Conservation (phyloP, 1,140 invertebrate species). For the Drosophila insularis region DNA sequence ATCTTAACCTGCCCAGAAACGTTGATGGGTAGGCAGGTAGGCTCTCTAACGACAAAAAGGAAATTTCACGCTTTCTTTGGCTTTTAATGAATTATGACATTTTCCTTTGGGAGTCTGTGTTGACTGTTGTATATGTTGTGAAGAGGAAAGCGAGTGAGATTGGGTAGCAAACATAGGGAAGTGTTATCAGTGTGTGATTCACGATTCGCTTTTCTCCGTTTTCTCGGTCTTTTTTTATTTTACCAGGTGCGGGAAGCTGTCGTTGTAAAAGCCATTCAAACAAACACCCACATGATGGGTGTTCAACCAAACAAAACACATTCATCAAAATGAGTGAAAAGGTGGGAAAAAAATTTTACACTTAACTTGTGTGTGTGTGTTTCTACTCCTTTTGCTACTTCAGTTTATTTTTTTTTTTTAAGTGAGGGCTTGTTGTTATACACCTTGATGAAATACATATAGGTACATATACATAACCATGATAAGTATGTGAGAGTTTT, state of each 20-base stretch:
- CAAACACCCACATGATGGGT: constrained; percentile 1
- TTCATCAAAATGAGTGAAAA: constrained; percentile 77
- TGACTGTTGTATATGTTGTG: constrained; percentile 12
- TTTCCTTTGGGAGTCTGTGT: constrained; percentile 47
- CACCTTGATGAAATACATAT: not conserved
- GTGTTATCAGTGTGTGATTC: constrained; percentile 51
- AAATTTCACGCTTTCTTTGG: constrained; percentile 64
- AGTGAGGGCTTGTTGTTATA: constrained; percentile 43
- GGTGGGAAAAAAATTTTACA: constrained; percentile 78
- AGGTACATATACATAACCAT: not conserved
- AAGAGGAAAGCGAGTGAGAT: not conserved
- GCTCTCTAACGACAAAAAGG: constrained; percentile 25
- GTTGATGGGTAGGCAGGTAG: not conserved
- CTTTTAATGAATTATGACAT: constrained; percentile 78
- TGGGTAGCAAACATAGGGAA: not conserved
- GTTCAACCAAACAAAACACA: constrained; percentile 35
- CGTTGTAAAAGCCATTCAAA: constrained; percentile 28
- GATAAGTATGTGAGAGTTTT: constrained; percentile 21
- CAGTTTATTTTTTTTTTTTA: constrained; percentile 10
- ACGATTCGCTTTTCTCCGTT: constrained; percentile 26
- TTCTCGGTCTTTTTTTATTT: constrained; percentile 32
- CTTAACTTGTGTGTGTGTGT: constrained; percentile 66
- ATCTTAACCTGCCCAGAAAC: not conserved
- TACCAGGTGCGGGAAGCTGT: constrained; percentile 62
- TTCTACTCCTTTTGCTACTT: constrained; percentile 56